Percentiles rank a stretch among this genome's conserved stretches.
These are phyloP conservation scores for Tragelaphus buxtoni DNA, from an alignment of 2,113 vertebrate species.

Conservation along the genomic window DNA sequence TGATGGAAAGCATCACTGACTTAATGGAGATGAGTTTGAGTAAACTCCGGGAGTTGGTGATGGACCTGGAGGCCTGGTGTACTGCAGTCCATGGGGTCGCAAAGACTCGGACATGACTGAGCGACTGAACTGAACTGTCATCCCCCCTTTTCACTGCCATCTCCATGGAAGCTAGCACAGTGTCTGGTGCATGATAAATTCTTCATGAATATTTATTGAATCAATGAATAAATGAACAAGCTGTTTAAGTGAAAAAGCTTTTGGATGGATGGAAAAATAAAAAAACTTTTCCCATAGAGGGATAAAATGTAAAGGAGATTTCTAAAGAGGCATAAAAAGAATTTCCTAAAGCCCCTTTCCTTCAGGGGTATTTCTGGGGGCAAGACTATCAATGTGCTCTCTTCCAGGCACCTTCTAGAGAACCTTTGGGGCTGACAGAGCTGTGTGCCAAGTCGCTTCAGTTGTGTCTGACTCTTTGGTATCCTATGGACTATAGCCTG, in stretches of 20 bases:
- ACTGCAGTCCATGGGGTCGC: neutral
- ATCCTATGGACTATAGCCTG: neutral
- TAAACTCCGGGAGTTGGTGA: neutral
- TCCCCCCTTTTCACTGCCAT: neutral
- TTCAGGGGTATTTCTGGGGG: neutral
- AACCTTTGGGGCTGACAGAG: neutral
- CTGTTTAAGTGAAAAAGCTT: neutral
- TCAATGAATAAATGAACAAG: neutral
- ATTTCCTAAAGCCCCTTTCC: neutral
- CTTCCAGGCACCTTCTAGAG: neutral
- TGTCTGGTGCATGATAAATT: neutral
- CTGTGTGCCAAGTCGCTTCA: neutral
- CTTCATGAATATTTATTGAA: neutral
- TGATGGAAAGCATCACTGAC: neutral
- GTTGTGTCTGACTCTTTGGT: neutral
- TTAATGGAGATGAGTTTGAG: neutral
- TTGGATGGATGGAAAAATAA: neutral
- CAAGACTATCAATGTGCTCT: neutral
- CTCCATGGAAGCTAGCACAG: neutral
- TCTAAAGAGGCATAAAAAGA: neutral
- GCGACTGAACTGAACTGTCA: rapidly evolving
- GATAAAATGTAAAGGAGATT: neutral
- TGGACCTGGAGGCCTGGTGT: neutral
- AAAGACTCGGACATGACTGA: neutral
- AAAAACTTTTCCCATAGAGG: neutral